Evolutionary conservation across 2,888 invertebrate genomes (phyloP).

Genomic region (Lasioglossum calceatum): DNA sequence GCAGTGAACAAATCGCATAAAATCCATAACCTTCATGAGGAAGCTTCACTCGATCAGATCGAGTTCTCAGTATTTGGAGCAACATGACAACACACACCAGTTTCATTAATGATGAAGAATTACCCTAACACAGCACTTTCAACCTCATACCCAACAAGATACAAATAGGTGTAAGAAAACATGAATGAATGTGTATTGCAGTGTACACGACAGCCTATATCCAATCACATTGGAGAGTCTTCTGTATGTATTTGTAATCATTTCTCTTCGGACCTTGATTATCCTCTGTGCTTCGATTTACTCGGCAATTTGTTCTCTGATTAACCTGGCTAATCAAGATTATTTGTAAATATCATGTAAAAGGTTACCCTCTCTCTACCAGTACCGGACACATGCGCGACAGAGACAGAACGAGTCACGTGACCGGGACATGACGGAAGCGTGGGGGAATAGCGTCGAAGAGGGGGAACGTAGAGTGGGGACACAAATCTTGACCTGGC

Average conservation of each 20-base stretch:
- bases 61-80: conserved; percentile 3
- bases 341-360: no score
- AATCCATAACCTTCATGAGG: background rate
- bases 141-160: background rate
- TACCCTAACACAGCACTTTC: conserved; percentile 8
- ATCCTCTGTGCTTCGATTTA: background rate
- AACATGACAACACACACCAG: background rate
- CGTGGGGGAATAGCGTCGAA: no score
- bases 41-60: background rate
- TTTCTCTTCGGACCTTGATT: background rate
- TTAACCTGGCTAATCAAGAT: background rate
- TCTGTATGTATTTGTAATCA: background rate
- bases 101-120: conserved; percentile 4
- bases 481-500: no score
- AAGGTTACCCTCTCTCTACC: no score
- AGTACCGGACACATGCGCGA: no score
- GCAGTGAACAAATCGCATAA: background rate
- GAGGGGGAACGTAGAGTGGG: no score
- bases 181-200: background rate
- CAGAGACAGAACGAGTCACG: no score
- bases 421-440: no score
- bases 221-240: background rate
- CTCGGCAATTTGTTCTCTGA: background rate
- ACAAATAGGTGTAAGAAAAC: background rate
- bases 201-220: background rate